Evolutionary conservation across 2,113 vertebrate genomes (phyloP), one percentile per base, ranked within the genome.

Genomic region (Oncorhynchus tshawytscha): DNA sequence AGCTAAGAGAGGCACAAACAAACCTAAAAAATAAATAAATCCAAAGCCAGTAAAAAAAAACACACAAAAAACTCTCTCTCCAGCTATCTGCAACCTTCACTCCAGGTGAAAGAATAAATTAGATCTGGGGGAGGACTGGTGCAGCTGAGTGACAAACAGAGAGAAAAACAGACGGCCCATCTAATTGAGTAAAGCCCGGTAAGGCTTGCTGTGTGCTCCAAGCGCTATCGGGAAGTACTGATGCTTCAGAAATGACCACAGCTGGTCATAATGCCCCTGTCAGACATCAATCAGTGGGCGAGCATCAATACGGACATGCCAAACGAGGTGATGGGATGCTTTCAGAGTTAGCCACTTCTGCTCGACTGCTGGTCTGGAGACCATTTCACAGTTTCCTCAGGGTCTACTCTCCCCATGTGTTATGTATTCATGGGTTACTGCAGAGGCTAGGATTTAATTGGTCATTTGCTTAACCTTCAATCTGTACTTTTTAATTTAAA

Each of bases 21-120:
- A 67, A 25, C 25, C 62, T 24, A 65, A 4, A 25, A 4, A 13
- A 25, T 1, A 12, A 64, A 64, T 27, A 64, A 9, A 64, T 8
- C 64, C 65, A 70, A 70, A 48, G 34, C 9, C n/a, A n/a, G 16
- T 15, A 49, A 31, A 31, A 31, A 31, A 31, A 31, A 31, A 6
- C 27, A 27, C 18, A 45, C 18, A 45, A 45, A 20, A n/a, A n/a
- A 29, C 12, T 3, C 34, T 49, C n/a, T 24, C 39, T 13, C 31
- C 8, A 31, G 60, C 20, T 66, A 24, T 49, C 20, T 3, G 69
- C 79, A 74, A 82, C 82, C 85, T 85, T 88, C 87, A 82, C 83
- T 73, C 80, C 69, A 76, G 87, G 78, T 66, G 80, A 86, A 83
- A 57, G 85, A 67, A 79, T 76, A 87, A 87, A 88, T 82, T 78